These are phyloP conservation scores for Strigamia crassipes DNA, from an alignment of 2,888 invertebrate genomes.

Conservation along the genomic window DNA sequence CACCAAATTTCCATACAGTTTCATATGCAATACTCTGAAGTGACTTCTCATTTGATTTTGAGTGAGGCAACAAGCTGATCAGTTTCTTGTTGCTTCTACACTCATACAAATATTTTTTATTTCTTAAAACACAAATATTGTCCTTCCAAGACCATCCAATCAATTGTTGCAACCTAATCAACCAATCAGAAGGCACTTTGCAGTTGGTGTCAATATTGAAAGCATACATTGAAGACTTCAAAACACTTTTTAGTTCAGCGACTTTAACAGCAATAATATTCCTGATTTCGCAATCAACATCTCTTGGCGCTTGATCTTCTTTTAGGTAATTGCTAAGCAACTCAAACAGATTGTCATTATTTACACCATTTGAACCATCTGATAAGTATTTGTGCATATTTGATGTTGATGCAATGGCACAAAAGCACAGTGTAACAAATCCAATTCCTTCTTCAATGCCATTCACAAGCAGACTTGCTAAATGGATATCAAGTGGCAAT, in stretches of 20 bases:
- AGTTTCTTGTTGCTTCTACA: background rate
- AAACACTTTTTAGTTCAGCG: background rate
- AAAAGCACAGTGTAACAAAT: background rate
- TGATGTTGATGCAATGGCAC: conserved; percentile 23
- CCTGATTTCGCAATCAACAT: too few relatives aligned
- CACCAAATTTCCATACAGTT: background rate
- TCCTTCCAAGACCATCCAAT: background rate
- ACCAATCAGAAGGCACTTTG: background rate
- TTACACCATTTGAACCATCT: background rate
- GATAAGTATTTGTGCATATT: background rate
- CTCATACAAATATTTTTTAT: background rate
- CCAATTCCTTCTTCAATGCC: background rate
- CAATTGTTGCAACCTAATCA: background rate
- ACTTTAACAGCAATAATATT: too few relatives aligned
- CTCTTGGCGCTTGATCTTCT: too few relatives aligned
- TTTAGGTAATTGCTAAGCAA: background rate
- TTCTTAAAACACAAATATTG: background rate
- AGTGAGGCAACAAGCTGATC: background rate
- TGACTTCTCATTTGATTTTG: background rate
- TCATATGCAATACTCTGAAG: background rate
- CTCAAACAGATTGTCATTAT: background rate
- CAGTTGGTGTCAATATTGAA: background rate
- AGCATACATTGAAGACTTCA: background rate
- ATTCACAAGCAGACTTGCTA: background rate
- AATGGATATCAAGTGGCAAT: background rate